phyloP scores from a whole-genome alignment of 2,888 invertebrate genomes.

The Stenotaenia linearis region DNA sequence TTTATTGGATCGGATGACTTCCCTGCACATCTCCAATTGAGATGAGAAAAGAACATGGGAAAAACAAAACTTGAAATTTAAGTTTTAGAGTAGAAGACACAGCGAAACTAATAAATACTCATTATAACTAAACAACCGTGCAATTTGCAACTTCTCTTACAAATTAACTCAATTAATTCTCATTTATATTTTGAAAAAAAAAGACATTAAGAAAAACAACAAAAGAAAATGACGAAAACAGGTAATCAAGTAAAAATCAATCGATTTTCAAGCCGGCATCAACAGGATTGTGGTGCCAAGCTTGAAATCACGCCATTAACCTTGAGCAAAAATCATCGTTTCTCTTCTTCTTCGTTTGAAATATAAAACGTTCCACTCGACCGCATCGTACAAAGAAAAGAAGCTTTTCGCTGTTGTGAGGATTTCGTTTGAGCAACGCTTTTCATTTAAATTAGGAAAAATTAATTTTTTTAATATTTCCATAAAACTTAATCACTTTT shows the following conservation, averaged over 20 bases:
- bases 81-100: no score
- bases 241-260: neutral
- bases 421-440: neutral
- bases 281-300: neutral
- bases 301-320: neutral
- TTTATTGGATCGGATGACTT: no score
- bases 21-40: no score
- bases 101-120: no score
- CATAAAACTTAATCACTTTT: neutral
- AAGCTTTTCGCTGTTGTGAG: neutral
- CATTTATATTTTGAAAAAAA: no score
- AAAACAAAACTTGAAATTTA: no score
- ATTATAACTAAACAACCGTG: no score
- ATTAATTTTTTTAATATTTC: neutral
- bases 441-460: neutral
- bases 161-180: no score
- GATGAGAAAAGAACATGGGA: no score
- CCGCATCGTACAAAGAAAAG: neutral
- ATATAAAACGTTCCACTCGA: no score
- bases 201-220: no score
- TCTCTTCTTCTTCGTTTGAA: neutral
- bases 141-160: no score
- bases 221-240: neutral
- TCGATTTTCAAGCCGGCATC: neutral
- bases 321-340: neutral